Conservation (phyloP, 2,888 invertebrate species). For the Neoaliturus tenellus region DNA sequence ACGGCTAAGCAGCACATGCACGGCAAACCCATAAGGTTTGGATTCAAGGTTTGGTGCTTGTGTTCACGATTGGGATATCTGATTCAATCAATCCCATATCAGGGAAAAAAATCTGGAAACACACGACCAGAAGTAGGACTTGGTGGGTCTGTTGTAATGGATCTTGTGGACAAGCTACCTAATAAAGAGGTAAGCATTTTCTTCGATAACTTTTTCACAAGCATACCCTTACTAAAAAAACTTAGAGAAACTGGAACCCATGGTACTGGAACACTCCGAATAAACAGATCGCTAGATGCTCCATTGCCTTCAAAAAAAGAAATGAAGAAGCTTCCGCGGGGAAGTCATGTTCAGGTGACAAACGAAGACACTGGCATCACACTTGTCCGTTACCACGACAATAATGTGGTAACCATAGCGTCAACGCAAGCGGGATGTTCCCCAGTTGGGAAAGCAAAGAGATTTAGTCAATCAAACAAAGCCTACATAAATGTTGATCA, state of each 20-base stretch:
- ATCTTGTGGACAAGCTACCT: constrained; percentile 27
- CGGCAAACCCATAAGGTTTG: constrained; percentile 37
- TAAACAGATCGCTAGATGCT: neutral
- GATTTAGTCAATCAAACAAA: constrained; percentile 15
- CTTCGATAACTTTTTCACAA: constrained; percentile 33
- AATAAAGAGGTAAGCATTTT: constrained; percentile 1
- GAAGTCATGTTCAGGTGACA: neutral
- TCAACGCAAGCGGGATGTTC: neutral
- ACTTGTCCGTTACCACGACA: constrained; percentile 35
- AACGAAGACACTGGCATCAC: constrained; percentile 10
- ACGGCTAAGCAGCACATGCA: constrained; percentile 53
- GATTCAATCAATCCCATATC: neutral
- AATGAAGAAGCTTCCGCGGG: neutral
- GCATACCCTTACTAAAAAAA: constrained; percentile 5
- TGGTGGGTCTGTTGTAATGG: constrained; percentile 36
- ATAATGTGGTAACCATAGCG: constrained; percentile 15
- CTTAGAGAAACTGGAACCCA: neutral
- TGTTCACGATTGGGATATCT: constrained; percentile 31
- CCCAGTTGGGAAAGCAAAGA: neutral
- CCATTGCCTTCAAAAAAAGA: constrained; percentile 8
- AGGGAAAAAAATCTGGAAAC: neutral
- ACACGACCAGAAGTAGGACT: neutral
- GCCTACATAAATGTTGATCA: constrained; percentile 19
- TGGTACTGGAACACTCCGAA: neutral
- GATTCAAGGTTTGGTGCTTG: constrained; percentile 38